phyloP scores from a whole-genome alignment of 2,797 vertebrate genomes.

The Ptychadena robeensis region DNA sequence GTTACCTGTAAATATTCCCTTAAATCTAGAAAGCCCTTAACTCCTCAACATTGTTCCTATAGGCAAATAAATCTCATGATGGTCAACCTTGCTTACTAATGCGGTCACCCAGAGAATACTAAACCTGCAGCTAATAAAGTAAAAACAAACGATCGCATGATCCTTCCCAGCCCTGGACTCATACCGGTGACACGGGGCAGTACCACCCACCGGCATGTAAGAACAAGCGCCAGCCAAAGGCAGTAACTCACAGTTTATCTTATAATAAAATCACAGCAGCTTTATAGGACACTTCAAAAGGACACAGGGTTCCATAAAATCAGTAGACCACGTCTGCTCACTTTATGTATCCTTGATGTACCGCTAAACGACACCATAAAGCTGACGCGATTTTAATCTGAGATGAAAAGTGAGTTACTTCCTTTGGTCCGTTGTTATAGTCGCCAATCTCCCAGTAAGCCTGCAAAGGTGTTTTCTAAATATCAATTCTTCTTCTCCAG shows the following conservation, averaged over 20 bases:
- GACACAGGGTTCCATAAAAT: neutral
- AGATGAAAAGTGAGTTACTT: neutral
- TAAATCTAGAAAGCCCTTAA: too few species aligned
- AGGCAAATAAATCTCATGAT: too few species aligned
- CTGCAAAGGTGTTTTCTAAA: neutral
- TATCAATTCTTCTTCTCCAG: too few species aligned
- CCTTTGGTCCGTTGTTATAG: neutral
- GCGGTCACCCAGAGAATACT: too few species aligned
- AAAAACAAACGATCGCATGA: too few species aligned
- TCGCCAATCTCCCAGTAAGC: neutral
- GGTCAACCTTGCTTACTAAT: too few species aligned
- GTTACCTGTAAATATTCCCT: too few species aligned
- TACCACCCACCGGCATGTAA: neutral
- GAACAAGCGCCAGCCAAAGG: neutral
- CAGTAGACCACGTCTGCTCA: neutral
- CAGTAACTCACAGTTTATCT: neutral
- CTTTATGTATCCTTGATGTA: neutral
- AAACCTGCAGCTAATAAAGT: too few species aligned
- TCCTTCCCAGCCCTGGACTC: neutral
- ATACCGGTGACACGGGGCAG: too few species aligned
- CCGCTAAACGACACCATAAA: neutral
- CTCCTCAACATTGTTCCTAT: too few species aligned
- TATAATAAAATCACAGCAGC: neutral
- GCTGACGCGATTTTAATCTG: neutral
- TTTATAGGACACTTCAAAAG: neutral